Base-by-base conservation (phyloP, 1,140 invertebrate species). In the Trachymyrmex septentrionalis region DNA sequence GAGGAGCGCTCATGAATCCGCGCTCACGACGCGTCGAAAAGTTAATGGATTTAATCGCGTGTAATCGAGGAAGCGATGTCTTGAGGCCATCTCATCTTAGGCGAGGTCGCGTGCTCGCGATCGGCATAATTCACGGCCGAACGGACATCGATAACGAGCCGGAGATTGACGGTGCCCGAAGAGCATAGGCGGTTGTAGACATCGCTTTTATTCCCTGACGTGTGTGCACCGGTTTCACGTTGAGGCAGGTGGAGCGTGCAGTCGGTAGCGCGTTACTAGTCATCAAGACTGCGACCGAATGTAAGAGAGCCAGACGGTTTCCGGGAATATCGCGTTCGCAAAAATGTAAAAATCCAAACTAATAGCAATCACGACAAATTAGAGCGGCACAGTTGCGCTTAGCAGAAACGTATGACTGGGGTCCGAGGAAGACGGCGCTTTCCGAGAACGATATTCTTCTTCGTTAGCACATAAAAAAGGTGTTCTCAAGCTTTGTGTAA, bases 121-220 rank as follows among this genome's bases (percentile, higher is more conserved):
- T 78, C 66, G 73, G 27, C 66, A 87, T 72, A 85, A 87, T 89
- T 87, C 86, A 78, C 38, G 72, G 78, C 44, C 75, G 77, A 84
- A 86, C 64, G 80, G 88, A 78, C 57, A 72, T 55, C 84, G 44
- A 77, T 88, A 86, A 75, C 63, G 57, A 86, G 63, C 19, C 24
- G 6, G 5, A 48, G 55, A 90, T 86, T 44, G 88, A 88, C 50
- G 72, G 63, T 57, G 30, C 19, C 61, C 34, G 9, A 21, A 21
- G 38, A 55, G 57, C 44, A 55, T 16, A 38, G 44, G 53, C 63
- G 50, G 50, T 34, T 50, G 27, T 67, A 72, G 6, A 84, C 64
- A 80, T 84, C 61, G 57, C 72, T 76, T 84, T 84, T 59, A 85
- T 81, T 67, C 24, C n/a, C 30, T 50, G 44, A 81, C 53, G 14